Evolutionary conservation across 2,888 invertebrate genomes (phyloP), one percentile per base, ranked within the genome.

Genomic region (Erebia ligea): DNA sequence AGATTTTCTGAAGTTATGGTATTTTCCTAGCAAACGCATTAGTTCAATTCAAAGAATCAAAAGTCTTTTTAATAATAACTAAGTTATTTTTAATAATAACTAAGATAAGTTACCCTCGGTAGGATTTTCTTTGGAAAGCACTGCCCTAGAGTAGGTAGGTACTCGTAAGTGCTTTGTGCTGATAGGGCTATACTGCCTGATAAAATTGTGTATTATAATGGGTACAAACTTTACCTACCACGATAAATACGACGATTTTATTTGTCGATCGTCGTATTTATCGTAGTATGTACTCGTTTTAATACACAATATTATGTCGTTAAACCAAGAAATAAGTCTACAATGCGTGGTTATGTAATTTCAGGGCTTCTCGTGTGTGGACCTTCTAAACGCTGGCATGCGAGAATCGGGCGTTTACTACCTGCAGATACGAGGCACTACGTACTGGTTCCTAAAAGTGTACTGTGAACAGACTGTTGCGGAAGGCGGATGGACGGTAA

Each of bases 401-500:
- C 94, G 96, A 73, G 96, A 97, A 79, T 97, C 97, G 21, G 98
- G 98, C 34, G 97, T 98, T 0, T 98, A 97, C 88, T 98, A 98
- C 84, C 93, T 98, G 69, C 97, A 98, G 93, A 98, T 98, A 79
- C 94, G 98, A 72, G 98, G 98, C 54, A 98, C 98, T 5, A 97
- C 98, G 1, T 98, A 97, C 90, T 98, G 98, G 98, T 98, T 98
- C 94, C 94, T 98, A 75, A 97, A 98, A 86, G 98, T 98, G 19
- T 98, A 94, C 89, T 98, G 98, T 86, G 98, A 98, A 82, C 98
- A 98, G 87, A 97, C 97, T 84, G 94, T 97, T 15, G 96, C 97
- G 50, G 98, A 98, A 81, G 98, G 98, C 70, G 98, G 98, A 69
- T 98, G 98, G 98, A 98, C 98, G 90, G 98, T 98, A 94, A 95